Conservation (phyloP, 2,113 vertebrate genomes). For the Plecturocebus donacophilus region DNA sequence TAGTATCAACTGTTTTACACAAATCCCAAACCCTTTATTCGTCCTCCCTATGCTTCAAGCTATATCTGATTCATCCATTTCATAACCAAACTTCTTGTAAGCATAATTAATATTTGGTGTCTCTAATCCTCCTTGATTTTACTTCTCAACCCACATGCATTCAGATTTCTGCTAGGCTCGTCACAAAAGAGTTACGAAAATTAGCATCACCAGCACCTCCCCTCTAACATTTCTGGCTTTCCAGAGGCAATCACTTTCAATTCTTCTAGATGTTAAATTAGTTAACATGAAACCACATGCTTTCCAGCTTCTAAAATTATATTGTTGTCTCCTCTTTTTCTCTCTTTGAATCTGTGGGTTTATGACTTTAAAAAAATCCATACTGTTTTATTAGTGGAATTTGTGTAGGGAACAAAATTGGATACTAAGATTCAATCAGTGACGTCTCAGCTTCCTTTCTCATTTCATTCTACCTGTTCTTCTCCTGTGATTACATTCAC, state of each 20-base stretch:
- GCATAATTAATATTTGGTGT: neutral
- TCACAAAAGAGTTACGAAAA: constrained; percentile 7
- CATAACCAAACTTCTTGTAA: constrained; percentile 9
- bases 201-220: neutral
- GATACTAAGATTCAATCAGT: neutral
- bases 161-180: constrained; percentile 3
- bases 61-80: neutral
- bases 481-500: neutral
- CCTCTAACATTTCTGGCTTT: neutral
- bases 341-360: neutral
- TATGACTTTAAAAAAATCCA: neutral
- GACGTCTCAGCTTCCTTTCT: neutral
- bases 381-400: neutral
- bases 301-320: constrained; percentile 11
- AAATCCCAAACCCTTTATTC: neutral
- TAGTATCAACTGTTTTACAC: neutral
- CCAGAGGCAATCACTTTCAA: neutral
- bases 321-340: neutral
- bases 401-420: neutral
- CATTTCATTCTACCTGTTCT: neutral
- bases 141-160: neutral
- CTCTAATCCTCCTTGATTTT: neutral
- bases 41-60: neutral
- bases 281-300: neutral
- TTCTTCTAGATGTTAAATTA: constrained; percentile 1